Conservation (phyloP, 2,888 invertebrate genomes). For the Xestia rhomboidea region DNA sequence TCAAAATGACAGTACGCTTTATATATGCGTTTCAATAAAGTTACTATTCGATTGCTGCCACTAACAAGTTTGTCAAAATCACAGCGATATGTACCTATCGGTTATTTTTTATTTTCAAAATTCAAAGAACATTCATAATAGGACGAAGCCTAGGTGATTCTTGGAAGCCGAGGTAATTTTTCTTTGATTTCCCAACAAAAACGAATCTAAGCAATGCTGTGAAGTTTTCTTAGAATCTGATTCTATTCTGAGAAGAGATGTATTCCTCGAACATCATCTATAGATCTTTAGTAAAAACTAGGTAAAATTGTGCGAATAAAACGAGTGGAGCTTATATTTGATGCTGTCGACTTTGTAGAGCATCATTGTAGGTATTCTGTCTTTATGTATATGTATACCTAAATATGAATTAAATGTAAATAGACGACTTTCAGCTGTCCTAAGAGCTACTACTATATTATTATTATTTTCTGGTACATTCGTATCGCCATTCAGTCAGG, state of each 20-base stretch:
- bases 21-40: neutral
- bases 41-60: neutral
- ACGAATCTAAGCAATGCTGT: neutral
- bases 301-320: neutral
- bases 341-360: neutral
- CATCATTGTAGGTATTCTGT: too few relatives aligned
- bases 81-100: neutral
- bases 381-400: too few relatives aligned
- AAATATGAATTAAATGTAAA: too few relatives aligned
- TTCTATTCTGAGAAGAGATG: neutral
- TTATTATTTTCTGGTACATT: neutral
- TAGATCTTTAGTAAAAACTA: neutral
- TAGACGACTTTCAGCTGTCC: neutral
- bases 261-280: neutral
- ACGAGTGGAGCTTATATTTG: neutral
- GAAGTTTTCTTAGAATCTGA: neutral
- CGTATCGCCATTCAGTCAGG: too few relatives aligned
- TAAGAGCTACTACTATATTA: neutral
- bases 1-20: neutral
- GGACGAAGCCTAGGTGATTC: neutral
- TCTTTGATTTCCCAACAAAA: slow-evolving; percentile 11
- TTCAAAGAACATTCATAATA: neutral
- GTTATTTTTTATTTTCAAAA: too few relatives aligned
- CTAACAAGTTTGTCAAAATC: neutral
- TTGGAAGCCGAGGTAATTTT: neutral